Evolutionary conservation across 2,797 vertebrate species (phyloP).

Genomic region (Borostomias antarcticus): DNA sequence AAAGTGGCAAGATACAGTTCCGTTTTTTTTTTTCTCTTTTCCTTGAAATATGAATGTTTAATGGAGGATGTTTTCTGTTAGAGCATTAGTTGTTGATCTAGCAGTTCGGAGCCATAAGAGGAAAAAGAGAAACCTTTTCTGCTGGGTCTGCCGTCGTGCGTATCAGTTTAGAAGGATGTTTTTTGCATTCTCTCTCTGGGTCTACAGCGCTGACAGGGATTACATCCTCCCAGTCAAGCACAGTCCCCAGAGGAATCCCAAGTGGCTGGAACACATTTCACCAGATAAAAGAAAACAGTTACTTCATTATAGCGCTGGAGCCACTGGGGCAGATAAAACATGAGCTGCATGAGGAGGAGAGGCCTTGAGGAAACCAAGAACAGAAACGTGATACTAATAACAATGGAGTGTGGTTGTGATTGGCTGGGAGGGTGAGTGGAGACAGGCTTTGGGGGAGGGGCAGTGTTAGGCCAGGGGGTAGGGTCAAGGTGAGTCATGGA

Average conservation of each 20-base stretch:
- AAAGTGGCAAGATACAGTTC: neutral
- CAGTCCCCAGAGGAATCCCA: slow-evolving; percentile 22
- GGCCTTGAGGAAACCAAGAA: slow-evolving; percentile 20
- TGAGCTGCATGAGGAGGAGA: slow-evolving; percentile 13
- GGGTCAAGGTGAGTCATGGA: slow-evolving; percentile 32
- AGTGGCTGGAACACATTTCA: neutral
- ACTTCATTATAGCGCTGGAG: slow-evolving; percentile 2
- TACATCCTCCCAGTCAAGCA: slow-evolving; percentile 1
- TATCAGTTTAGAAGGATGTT: neutral
- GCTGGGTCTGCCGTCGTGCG: too few species aligned
- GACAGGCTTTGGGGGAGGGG: neutral
- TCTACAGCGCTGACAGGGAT: slow-evolving; percentile 18
- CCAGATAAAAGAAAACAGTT: neutral
- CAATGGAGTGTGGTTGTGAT: neutral
- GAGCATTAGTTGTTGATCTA: neutral
- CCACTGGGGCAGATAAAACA: slow-evolving; percentile 30
- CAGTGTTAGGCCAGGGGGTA: neutral
- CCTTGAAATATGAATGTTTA: neutral
- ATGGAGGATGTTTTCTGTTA: slow-evolving; percentile 1
- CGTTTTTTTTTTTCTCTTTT: neutral
- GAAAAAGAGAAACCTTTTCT: neutral
- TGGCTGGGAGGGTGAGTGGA: neutral
- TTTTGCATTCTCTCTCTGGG: neutral
- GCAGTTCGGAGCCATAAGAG: neutral
- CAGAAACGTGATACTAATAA: neutral